These are phyloP conservation scores for Didymodactylos carnosus DNA, from an alignment of 2,888 invertebrate genomes.

Conservation along the genomic window DNA sequence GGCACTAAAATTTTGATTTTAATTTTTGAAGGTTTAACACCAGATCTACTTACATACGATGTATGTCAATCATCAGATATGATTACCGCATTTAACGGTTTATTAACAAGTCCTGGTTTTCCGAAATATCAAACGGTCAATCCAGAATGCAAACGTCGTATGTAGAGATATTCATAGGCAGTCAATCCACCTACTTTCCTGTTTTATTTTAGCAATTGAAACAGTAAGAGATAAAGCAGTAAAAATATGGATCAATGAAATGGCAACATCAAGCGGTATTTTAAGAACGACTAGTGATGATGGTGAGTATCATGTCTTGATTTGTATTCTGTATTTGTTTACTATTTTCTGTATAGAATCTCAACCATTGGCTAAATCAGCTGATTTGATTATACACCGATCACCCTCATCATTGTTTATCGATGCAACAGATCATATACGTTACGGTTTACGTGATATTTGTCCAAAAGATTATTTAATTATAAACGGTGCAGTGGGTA, in stretches of 20 bases:
- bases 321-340: not conserved
- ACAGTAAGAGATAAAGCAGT: not conserved
- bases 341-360: not conserved
- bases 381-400: not conserved
- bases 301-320: not conserved
- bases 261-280: not conserved
- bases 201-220: too few relatives aligned
- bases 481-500: not conserved
- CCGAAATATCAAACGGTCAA: not conserved
- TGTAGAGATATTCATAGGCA: too few relatives aligned
- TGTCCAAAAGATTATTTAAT: constrained; percentile 1
- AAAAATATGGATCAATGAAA: constrained; percentile 5
- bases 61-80: not conserved
- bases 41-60: not conserved
- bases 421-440: too few relatives aligned
- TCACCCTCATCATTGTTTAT: not conserved
- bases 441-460: not conserved
- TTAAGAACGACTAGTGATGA: not conserved
- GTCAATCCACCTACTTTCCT: too few relatives aligned
- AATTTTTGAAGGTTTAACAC: not conserved
- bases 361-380: too few relatives aligned
- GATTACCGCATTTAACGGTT: not conserved
- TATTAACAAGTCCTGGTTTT: constrained; percentile 5
- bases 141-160: not conserved
- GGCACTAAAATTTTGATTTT: not conserved